phyloP scores from a whole-genome alignment of 1,140 invertebrate genomes.

The Grapholita molesta region DNA sequence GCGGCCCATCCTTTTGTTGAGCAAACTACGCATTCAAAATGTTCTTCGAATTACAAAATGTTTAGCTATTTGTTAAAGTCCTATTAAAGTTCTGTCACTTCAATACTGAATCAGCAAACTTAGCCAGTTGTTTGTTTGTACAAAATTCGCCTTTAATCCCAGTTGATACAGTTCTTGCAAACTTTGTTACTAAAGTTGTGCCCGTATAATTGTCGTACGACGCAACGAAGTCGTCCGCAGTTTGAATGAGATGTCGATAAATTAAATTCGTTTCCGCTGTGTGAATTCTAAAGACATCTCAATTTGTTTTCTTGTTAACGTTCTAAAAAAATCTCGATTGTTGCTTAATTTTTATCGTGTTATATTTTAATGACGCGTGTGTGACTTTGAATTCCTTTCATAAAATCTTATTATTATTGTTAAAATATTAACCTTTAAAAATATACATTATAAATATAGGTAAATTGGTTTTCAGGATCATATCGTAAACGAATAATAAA shows the following conservation, averaged over 20 bases:
- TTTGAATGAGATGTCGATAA: constrained; percentile 73
- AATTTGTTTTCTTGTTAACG: constrained; percentile 66
- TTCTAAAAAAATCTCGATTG: constrained; percentile 45
- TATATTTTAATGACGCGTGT: constrained; percentile 40
- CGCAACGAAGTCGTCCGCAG: constrained; percentile 55
- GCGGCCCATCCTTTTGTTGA: constrained; percentile 60
- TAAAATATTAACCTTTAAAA: too few species aligned
- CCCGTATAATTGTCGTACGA: constrained; percentile 63
- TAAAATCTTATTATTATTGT: too few species aligned
- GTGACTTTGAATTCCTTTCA: constrained; percentile 17
- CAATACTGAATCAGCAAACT: constrained; percentile 40
- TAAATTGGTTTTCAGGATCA: too few species aligned
- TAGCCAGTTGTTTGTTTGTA: not conserved
- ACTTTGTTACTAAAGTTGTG: constrained; percentile 30
- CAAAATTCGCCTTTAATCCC: constrained; percentile 29
- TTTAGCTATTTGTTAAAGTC: constrained; percentile 76
- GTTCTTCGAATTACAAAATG: constrained; percentile 74
- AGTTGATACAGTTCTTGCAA: constrained; percentile 13
- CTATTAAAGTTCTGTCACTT: constrained; percentile 70
- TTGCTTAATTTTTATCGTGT: constrained; percentile 32
- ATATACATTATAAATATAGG: too few species aligned
- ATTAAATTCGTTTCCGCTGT: constrained; percentile 74
- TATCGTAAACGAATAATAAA: too few species aligned
- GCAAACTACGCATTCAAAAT: constrained; percentile 65
- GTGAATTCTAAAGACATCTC: constrained; percentile 69